Percentiles rank a stretch among this genome's conserved stretches.
These are phyloP conservation scores for Antrozous pallidus DNA, from an alignment of 2,797 vertebrate species.

Conservation along the genomic window DNA sequence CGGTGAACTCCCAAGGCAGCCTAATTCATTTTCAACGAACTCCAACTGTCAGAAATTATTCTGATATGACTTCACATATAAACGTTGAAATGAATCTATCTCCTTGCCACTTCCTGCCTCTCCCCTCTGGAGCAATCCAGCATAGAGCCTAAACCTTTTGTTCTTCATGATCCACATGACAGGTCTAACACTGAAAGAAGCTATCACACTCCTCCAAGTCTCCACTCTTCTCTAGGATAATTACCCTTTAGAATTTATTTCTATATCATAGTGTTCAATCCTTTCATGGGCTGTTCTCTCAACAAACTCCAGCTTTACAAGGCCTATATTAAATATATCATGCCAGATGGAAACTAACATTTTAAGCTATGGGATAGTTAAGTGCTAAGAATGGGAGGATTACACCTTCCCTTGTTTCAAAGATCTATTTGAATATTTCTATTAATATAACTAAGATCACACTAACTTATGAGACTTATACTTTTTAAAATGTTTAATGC, in stretches of 20 bases:
- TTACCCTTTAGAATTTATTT: background rate
- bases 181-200: background rate
- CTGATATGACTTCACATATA: slow-evolving; percentile 32
- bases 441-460: background rate
- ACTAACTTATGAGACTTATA: background rate
- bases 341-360: background rate
- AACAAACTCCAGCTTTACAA: background rate
- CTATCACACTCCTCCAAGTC: background rate
- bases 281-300: background rate
- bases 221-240: background rate
- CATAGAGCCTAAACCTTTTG: background rate
- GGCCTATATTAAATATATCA: background rate
- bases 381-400: background rate
- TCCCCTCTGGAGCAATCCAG: background rate
- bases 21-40: slow-evolving; percentile 28
- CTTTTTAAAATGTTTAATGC: background rate
- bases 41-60: slow-evolving; percentile 5
- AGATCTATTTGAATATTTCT: background rate
- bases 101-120: background rate
- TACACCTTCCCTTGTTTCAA: background rate
- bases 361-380: background rate
- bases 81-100: slow-evolving; percentile 11
- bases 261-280: background rate
- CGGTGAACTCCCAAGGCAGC: background rate
- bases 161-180: background rate